Evolutionary conservation across 2,888 invertebrate genomes (phyloP), one percentile per base, ranked within the genome.

Genomic region (Hypselothyrea guttata): DNA sequence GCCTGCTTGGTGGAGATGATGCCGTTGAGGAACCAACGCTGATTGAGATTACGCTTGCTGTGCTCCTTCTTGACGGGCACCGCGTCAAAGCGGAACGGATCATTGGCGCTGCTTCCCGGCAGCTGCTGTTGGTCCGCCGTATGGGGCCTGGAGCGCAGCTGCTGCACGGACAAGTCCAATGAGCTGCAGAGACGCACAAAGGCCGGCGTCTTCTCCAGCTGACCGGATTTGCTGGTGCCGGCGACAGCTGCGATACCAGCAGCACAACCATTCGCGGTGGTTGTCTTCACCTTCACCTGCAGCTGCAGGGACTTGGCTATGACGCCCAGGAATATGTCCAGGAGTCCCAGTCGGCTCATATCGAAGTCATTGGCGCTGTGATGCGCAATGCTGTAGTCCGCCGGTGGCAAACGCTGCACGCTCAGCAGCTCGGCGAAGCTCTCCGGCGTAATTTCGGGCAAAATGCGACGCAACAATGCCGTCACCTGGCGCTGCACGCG

Each of bases 401-500:
- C 92, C 0, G 95, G 94, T 7, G 95, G 95, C 57, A 95, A 90
- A 27, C 91, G 90, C 13, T 93, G 92, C 0, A 95, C 93, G 33
- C 94, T 94, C 46, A 97, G 91, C 4, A 97, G 93, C 56, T 93
- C 93, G 0, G 95, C 94, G 84, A 98, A 93, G 49, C 93, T 93
- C 72, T 94, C 94, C 0, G 98, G 98, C 0, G 95, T 93, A 38
- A 98, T 96, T 90, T 98, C 97, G 0, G 96, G 95, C 30, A 98
- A 91, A 88, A 98, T 97, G 77, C 98, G 92, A 40, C 97, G 92
- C 16, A 98, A 88, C 13, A 98, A 90, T 0, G 96, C 94, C 52
- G 96, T 96, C 1, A 89, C 97, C 92, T 98, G 98, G 89, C 98
- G 92, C 88, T 98, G 98, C 0, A 98, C 97, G 57, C 98, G 92